Base-by-base conservation (phyloP, 2,888 invertebrate species). In the Colostygia pectinataria region DNA sequence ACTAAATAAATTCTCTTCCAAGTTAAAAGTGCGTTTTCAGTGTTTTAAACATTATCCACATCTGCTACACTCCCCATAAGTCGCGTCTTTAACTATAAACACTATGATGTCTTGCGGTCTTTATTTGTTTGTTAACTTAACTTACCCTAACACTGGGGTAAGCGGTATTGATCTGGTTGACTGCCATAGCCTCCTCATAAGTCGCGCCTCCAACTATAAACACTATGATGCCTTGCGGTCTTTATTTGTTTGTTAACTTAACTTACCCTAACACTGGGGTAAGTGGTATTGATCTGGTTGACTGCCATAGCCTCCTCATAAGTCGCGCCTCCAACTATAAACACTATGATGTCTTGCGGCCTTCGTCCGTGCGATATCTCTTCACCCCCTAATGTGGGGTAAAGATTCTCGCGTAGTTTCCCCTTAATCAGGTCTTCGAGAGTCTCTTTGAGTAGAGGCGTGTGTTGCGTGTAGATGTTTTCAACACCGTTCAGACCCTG, bases 391-490 rank as follows among this genome's bases (percentile, higher is more conserved):
- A 97, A 90, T 57, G 94, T 95, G 0, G 98, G 99, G 85, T 96
- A 99, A 2, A 93, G 83, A 52, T 94, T 93, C 66, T 98, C 97
- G 47, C 95, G 93, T n/a, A 99, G 91, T 68, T 95, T 95, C 1
- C 98, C 98, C 76, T 97, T 98, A 24, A 97, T 92, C 0, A 98
- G 89, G 73, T 98, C 97, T 67, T 99, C 99, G 0, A 99, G 77
- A 0, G 96, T 95, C 74, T 97, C 97, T 65, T 95, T 94, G 4
- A 99, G 83, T 14, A 98, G 90, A 0, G 99, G 99, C n/a, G 95
- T 95, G 83, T 99, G 99, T 74, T 99, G 99, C 0, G 99, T 99
- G 87, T 98, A 99, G 54, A 99, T 97, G 84, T 99, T 99, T 78
- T 99, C 99, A 0, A 99, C 99, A 0, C 99, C 99, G 85, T 95